These are phyloP conservation scores for Phyllostomus hastatus DNA, from an alignment of 2,113 vertebrate genomes.

Conservation along the genomic window DNA sequence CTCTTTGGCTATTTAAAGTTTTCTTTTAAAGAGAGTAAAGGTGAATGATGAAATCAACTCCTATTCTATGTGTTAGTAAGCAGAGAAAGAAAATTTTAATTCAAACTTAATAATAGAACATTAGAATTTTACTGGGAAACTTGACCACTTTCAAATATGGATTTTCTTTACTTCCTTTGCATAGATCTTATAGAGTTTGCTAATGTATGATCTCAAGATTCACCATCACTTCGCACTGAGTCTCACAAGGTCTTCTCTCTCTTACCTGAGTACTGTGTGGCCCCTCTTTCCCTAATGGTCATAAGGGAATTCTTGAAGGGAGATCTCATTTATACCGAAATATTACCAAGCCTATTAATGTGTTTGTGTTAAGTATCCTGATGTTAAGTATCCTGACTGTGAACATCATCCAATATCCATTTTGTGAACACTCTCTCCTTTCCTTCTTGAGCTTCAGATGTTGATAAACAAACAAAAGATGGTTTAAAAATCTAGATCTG, in stretches of 20 bases:
- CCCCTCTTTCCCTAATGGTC: not conserved
- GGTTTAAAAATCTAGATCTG: not conserved
- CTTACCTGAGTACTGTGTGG: not conserved
- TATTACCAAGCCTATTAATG: not conserved
- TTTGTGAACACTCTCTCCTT: not conserved
- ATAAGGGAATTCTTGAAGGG: not conserved
- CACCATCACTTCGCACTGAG: not conserved
- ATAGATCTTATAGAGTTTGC: not conserved
- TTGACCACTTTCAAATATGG: not conserved
- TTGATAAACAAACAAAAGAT: not conserved
- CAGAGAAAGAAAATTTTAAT: not conserved
- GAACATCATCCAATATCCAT: fast-evolving
- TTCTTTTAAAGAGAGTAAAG: not conserved
- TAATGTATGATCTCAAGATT: not conserved
- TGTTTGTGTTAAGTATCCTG: not conserved
- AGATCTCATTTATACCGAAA: not conserved
- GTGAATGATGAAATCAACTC: not conserved
- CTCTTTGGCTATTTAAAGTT: not conserved
- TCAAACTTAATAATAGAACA: not conserved
- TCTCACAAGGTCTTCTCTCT: not conserved
- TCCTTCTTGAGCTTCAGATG: not conserved
- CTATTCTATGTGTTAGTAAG: not conserved
- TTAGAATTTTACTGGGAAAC: not conserved
- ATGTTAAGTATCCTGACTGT: not conserved
- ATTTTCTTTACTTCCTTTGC: not conserved